phyloP scores from a whole-genome alignment of 2,113 vertebrate species.

The Salminus brasiliensis region DNA sequence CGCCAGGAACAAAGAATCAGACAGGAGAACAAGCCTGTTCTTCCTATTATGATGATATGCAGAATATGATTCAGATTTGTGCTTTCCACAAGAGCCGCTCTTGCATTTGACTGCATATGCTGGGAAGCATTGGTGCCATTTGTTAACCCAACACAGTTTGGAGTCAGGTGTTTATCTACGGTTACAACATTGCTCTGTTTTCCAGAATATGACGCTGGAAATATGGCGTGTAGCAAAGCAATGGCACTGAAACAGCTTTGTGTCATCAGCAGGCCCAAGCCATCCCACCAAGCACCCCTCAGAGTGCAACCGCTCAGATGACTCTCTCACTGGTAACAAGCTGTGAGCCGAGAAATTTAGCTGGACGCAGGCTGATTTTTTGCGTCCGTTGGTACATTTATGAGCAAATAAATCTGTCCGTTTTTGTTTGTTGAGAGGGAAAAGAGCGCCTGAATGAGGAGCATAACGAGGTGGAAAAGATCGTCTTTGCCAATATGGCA shows the following conservation, averaged over 20 bases:
- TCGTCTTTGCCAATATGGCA: not conserved
- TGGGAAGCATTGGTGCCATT: conserved; percentile 3
- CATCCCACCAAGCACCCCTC: not conserved
- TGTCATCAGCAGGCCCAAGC: not conserved
- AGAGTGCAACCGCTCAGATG: not conserved
- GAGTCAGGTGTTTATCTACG: conserved; percentile 1
- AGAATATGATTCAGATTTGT: conserved; percentile 64
- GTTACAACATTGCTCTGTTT: conserved; percentile 3
- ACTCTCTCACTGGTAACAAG: conserved; percentile 2
- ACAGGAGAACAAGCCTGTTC: conserved; percentile 57
- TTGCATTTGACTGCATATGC: not conserved
- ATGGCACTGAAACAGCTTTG: not conserved
- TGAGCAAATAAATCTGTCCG: not conserved
- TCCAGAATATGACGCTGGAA: not conserved
- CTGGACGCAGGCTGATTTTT: not conserved
- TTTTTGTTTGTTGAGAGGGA: not conserved
- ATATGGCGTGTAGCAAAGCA: not conserved
- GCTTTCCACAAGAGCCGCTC: conserved; percentile 46
- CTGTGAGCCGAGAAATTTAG: not conserved
- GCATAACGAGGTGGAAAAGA: conserved; percentile 1
- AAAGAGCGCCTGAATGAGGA: not conserved
- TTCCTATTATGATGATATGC: conserved; percentile 54
- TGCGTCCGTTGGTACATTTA: not conserved
- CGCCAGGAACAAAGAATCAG: conserved; percentile 68
- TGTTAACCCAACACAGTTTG: conserved; percentile 8